These are phyloP conservation scores for Noturus placidus DNA, from an alignment of 2,113 vertebrate genomes.

Conservation along the genomic window DNA sequence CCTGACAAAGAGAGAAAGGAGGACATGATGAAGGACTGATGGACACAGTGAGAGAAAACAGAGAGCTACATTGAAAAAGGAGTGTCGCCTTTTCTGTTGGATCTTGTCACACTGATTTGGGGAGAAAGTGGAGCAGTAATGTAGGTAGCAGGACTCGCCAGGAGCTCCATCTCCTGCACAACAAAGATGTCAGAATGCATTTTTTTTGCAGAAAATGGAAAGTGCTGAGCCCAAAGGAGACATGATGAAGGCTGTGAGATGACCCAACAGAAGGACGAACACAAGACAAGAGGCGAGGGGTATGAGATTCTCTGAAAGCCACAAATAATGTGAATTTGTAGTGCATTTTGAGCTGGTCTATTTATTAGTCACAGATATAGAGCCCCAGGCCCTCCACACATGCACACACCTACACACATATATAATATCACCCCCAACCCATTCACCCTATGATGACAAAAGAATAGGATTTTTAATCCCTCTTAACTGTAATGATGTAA, in stretches of 20 bases:
- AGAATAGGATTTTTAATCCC: slow-evolving; percentile 51
- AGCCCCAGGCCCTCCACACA: slow-evolving; percentile 18
- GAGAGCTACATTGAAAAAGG: slow-evolving; percentile 1
- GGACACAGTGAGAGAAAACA: slow-evolving; percentile 21
- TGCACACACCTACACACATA: slow-evolving; percentile 17
- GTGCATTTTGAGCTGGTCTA: slow-evolving; percentile 45
- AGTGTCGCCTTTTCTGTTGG: slow-evolving; percentile 20
- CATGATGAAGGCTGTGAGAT: slow-evolving; percentile 42
- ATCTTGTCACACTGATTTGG: slow-evolving; percentile 40
- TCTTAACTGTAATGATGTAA: slow-evolving; percentile 18
- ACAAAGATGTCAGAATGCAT: slow-evolving; percentile 74
- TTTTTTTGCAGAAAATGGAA: slow-evolving; percentile 14
- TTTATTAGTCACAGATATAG: slow-evolving; percentile 45
- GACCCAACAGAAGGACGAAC: slow-evolving; percentile 49
- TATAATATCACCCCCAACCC: slow-evolving; percentile 27
- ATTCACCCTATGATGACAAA: background rate
- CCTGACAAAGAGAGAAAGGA: slow-evolving; percentile 1
- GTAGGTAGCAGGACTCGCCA: slow-evolving; percentile 59
- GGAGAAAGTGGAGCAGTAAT: slow-evolving; percentile 30
- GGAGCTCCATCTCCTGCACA: slow-evolving; percentile 69
- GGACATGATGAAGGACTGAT: slow-evolving; percentile 15
- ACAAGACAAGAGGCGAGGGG: slow-evolving; percentile 47
- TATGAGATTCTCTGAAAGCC: background rate
- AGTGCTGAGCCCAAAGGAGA: slow-evolving; percentile 50
- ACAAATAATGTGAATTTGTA: slow-evolving; percentile 7